Evolutionary conservation across 2,888 invertebrate genomes (phyloP), one percentile per base, ranked within the genome.

Genomic region (Oscheius sp.): DNA sequence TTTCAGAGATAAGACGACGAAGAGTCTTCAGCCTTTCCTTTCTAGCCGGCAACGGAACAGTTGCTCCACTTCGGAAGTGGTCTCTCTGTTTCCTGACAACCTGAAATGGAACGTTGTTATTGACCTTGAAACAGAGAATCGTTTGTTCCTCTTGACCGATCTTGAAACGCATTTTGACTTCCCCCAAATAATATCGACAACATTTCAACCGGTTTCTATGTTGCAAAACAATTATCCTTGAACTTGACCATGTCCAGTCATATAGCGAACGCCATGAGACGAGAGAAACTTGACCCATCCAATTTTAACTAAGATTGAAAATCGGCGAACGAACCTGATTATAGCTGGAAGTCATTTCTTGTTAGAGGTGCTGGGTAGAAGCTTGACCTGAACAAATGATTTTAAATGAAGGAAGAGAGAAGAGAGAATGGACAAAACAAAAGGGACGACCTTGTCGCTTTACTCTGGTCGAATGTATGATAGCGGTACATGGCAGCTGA

Each of bases 81-180:
- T 56, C 57, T 17, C 66, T 36, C 36, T 66, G 66, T 38, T 66
- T 57, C 57, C 33, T 30, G 22, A 66, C 57, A 12, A 66, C 22
- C 66, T 66, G 66, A 44, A 66, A 64, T 12, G n/a, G n/a, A n/a
- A n/a, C n/a, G n/a, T n/a, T n/a, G n/a, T n/a, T n/a, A n/a, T n/a
- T n/a, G n/a, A n/a, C n/a, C n/a, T n/a, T n/a, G n/a, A n/a, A n/a
- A n/a, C n/a, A n/a, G n/a, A n/a, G n/a, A n/a, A n/a, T n/a, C n/a
- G n/a, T n/a, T n/a, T n/a, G n/a, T n/a, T n/a, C n/a, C n/a, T n/a
- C n/a, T n/a, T n/a, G n/a, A n/a, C n/a, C n/a, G n/a, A n/a, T n/a
- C 41, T 41, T 41, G 36, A 36, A 8, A 36, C 41, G 41, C 12
- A 6, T 41, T 41, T 3, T 20, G 14, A 4, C 20, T 41, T 41